Percentiles rank a stretch among this genome's conserved stretches.
These are phyloP conservation scores for Nannoperca australis DNA, from an alignment of 2,797 vertebrate genomes.

Conservation along the genomic window DNA sequence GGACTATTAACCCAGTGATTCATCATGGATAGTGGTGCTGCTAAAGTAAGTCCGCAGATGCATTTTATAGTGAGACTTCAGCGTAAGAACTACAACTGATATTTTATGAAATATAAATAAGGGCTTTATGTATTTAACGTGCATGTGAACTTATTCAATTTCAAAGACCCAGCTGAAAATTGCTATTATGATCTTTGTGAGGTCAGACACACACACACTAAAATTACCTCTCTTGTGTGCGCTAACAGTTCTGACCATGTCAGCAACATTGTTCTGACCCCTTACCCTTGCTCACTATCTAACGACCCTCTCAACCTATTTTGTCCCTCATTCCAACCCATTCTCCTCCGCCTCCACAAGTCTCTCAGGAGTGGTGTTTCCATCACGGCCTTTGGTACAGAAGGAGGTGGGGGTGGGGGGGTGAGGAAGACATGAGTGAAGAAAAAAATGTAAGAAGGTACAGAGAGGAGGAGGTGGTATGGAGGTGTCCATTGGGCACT, in stretches of 20 bases:
- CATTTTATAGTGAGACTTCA: constrained; percentile 17
- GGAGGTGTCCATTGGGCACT: constrained; percentile 69
- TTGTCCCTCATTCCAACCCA: constrained; percentile 68
- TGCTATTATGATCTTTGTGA: constrained; percentile 52
- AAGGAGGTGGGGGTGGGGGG: constrained; percentile 1
- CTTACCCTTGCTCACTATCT: constrained; percentile 65
- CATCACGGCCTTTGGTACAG: constrained; percentile 66
- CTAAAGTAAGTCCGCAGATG: constrained; percentile 13
- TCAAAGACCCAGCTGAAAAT: constrained; percentile 58
- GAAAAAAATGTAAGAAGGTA: constrained; percentile 43
- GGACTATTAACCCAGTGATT: constrained; percentile 51
- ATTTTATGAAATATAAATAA: constrained; percentile 73
- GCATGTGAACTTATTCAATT: constrained; percentile 57
- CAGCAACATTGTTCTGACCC: constrained; percentile 73
- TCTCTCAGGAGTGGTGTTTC: constrained; percentile 79
- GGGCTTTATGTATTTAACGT: constrained; percentile 49
- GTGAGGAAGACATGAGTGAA: constrained; percentile 1
- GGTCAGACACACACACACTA: constrained; percentile 47
- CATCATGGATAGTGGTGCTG: constrained; percentile 42
- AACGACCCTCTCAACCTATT: constrained; percentile 75
- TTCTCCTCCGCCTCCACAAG: constrained; percentile 69
- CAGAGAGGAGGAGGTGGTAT: constrained; percentile 30
- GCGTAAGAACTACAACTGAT: constrained; percentile 31
- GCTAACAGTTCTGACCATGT: constrained; percentile 68
- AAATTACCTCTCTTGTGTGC: constrained; percentile 58